phyloP scores from a whole-genome alignment of 2,797 vertebrate species.

The Arctocebus calabarensis region DNA sequence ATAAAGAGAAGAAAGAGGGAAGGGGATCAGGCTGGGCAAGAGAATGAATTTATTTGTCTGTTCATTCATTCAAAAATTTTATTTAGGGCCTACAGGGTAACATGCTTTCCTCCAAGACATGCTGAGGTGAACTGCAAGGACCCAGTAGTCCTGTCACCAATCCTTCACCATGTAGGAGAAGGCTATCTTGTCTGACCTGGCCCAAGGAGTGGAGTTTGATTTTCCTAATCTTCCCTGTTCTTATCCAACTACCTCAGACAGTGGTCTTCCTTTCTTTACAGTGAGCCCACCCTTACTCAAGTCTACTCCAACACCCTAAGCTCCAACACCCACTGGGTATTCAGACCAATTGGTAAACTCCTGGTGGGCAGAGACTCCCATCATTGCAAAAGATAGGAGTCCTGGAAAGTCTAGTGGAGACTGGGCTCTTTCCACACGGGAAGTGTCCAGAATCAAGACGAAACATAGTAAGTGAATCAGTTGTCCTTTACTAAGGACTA shows the following conservation, averaged over 20 bases:
- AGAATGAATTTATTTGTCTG: background rate
- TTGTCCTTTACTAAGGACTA: background rate
- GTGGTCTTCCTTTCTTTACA: background rate
- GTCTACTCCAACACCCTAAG: no score
- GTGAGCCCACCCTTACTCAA: background rate
- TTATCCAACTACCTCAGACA: background rate
- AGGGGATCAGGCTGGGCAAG: background rate
- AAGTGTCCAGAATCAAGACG: background rate
- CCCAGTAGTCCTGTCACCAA: background rate
- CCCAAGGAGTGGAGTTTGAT: background rate
- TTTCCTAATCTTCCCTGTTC: background rate
- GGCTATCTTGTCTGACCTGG: background rate
- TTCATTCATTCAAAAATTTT: background rate
- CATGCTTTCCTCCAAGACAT: background rate
- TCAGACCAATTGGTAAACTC: slow-evolving; percentile 4
- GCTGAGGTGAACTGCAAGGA: no score
- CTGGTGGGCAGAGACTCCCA: background rate
- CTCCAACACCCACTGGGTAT: background rate
- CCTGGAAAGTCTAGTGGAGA: background rate
- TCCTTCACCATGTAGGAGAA: background rate
- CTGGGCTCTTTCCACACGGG: background rate
- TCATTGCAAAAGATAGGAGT: slow-evolving; percentile 40
- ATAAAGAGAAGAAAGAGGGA: accelerated
- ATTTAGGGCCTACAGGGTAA: background rate
- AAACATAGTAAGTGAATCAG: background rate